These are phyloP conservation scores for Agrypnia vestita DNA, from an alignment of 1,140 invertebrate species.

Conservation along the genomic window DNA sequence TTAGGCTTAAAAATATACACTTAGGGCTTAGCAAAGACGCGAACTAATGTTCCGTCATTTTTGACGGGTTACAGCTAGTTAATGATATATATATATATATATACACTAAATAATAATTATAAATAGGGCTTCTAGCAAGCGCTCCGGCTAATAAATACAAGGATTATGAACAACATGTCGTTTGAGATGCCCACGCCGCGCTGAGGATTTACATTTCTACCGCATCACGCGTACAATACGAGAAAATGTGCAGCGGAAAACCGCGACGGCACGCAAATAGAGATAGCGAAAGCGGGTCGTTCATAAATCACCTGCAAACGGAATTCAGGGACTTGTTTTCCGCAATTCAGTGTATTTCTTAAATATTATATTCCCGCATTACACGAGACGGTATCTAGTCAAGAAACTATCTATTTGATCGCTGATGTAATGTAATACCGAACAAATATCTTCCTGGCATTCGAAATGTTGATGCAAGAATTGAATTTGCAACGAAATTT, in stretches of 20 bases:
- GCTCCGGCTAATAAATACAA: constrained; percentile 16
- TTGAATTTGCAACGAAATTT: too few species aligned
- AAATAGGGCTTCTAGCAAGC: constrained; percentile 1
- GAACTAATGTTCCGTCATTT: too few species aligned
- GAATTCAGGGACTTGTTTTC: constrained; percentile 22
- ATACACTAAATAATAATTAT: not conserved
- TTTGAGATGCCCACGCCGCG: constrained; percentile 19
- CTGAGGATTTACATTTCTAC: constrained; percentile 9
- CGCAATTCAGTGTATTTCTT: not conserved
- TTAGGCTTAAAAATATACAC: not conserved
- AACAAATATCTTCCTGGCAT: too few species aligned
- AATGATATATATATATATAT: too few species aligned
- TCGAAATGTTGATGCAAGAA: too few species aligned
- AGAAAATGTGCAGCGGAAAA: constrained; percentile 1
- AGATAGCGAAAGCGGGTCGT: constrained; percentile 31
- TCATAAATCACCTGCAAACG: constrained; percentile 15
- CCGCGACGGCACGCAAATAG: constrained; percentile 21
- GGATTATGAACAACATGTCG: constrained; percentile 14
- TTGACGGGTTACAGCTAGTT: too few species aligned
- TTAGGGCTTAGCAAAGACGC: too few species aligned
- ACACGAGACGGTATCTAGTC: too few species aligned
- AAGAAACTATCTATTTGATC: too few species aligned
- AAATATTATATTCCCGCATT: not conserved
- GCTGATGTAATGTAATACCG: too few species aligned
- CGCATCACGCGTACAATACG: constrained; percentile 2